phyloP scores from a whole-genome alignment of 2,113 vertebrate species.

The Prunella himalayana region DNA sequence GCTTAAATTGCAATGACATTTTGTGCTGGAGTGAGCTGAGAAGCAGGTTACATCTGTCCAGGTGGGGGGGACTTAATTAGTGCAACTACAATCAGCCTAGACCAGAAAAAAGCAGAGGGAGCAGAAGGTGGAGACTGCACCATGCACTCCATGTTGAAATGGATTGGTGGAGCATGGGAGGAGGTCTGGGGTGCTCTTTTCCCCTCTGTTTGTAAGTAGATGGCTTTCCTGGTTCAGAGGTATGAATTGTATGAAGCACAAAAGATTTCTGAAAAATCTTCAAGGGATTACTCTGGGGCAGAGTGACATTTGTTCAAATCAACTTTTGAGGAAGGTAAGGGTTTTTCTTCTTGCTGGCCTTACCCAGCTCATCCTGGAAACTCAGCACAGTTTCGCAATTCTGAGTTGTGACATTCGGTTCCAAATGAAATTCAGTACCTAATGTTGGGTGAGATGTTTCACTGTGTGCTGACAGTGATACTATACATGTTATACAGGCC shows the following conservation, averaged over 20 bases:
- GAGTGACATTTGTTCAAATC: background rate
- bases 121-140: background rate
- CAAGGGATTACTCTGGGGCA: background rate
- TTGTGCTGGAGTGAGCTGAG: background rate
- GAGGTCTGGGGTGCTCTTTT: background rate
- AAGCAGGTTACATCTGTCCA: background rate
- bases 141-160: fast-evolving
- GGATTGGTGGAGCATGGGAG: too few species aligned
- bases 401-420: background rate
- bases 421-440: background rate
- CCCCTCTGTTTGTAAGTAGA: background rate
- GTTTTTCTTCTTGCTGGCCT: background rate
- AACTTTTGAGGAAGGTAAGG: background rate
- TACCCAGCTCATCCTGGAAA: background rate
- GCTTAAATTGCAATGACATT: background rate
- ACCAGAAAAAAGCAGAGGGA: background rate
- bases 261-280: background rate
- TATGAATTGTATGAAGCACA: background rate
- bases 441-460: background rate
- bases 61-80: background rate
- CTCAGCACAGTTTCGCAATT: background rate
- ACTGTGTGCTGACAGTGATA: background rate
- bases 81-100: background rate
- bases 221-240: background rate
- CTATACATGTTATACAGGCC: background rate